Conservation (phyloP, 2,797 vertebrate species). For the Heliangelus exortis region DNA sequence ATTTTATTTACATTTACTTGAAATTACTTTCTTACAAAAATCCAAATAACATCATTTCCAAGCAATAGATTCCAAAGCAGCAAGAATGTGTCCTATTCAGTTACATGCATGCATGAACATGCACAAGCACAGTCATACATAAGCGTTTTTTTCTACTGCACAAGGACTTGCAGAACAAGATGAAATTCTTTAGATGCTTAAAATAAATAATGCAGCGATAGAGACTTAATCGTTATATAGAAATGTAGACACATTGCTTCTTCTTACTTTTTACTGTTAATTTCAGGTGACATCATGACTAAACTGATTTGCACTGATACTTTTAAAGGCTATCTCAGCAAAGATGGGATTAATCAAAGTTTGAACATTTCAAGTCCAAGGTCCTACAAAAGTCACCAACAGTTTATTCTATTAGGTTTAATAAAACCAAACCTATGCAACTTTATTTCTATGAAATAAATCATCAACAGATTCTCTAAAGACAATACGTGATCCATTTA, state of each 20-base stretch:
- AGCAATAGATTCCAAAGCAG: background rate
- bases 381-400: background rate
- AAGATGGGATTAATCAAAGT: background rate
- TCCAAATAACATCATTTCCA: background rate
- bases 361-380: background rate
- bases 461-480: background rate
- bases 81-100: background rate
- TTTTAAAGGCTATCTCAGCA: background rate
- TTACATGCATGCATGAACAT: background rate
- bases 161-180: background rate
- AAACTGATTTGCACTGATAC: background rate
- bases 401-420: background rate
- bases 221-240: background rate
- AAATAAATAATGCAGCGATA: background rate
- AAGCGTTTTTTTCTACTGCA: background rate
- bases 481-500: background rate
- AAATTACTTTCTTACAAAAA: background rate
- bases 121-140: background rate
- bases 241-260: background rate
- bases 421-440: background rate
- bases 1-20: background rate
- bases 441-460: background rate
- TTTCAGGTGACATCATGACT: background rate
- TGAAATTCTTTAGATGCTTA: background rate
- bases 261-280: rapidly evolving